Conservation (phyloP, 2,797 vertebrate genomes). For the Alectoris magna region DNA sequence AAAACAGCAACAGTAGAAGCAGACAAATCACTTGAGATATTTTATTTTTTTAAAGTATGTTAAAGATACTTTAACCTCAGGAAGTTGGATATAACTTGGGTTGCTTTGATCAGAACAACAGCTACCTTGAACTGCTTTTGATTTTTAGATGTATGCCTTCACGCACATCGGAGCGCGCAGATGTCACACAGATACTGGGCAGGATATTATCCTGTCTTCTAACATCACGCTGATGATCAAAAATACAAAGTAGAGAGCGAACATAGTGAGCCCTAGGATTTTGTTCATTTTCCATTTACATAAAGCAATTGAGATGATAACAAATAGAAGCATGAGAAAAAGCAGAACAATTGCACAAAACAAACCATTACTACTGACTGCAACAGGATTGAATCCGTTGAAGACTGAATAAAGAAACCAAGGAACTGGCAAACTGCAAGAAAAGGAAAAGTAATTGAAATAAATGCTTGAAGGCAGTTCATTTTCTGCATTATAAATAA, state of each 20-base stretch:
- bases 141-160: not conserved
- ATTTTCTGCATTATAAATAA: constrained; percentile 21
- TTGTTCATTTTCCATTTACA: constrained; percentile 99
- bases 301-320: constrained; percentile 91
- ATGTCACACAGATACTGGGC: constrained; percentile 91
- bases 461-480: not conserved
- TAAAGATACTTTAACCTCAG: not conserved
- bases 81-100: not conserved
- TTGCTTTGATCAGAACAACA: not conserved
- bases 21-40: not conserved
- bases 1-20: not conserved
- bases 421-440: constrained; percentile 89
- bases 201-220: constrained; percentile 93
- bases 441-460: constrained; percentile 33
- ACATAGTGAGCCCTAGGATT: constrained; percentile 91
- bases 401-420: constrained; percentile 89
- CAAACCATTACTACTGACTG: constrained; percentile 96
- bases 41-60: not conserved
- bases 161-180: not conserved
- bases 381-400: constrained; percentile 86
- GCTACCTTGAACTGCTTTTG: not conserved
- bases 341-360: constrained; percentile 98
- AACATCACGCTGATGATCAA: constrained; percentile 95
- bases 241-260: constrained; percentile 95
- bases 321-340: constrained; percentile 97